Evolutionary conservation across 2,888 invertebrate species (phyloP).

Genomic region (Axea sp.): DNA sequence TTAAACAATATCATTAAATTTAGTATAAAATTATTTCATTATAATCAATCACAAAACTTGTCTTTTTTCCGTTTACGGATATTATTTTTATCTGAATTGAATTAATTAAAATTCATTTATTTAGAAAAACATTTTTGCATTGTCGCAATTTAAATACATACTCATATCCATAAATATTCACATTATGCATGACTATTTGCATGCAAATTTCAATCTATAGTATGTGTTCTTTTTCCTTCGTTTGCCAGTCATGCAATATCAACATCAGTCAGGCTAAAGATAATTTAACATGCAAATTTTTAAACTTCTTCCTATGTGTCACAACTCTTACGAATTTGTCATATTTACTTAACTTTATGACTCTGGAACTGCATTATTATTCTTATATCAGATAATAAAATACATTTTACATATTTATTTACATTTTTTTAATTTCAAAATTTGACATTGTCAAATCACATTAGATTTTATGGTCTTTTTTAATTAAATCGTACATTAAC

Average conservation of each 20-base stretch:
- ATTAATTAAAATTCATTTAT: conserved; percentile 17
- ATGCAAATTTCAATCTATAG: conserved; percentile 44
- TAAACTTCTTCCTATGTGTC: conserved; percentile 20
- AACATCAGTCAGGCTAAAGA: conserved; percentile 39
- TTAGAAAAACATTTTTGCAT: conserved; percentile 18
- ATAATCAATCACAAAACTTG: too few species aligned
- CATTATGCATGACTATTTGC: conserved; percentile 32
- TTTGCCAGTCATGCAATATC: conserved; percentile 36
- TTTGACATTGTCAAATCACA: too few species aligned
- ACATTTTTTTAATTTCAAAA: too few species aligned
- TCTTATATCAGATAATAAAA: not conserved
- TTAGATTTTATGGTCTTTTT: too few species aligned
- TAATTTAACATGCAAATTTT: conserved; percentile 38
- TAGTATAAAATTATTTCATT: too few species aligned
- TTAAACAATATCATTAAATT: too few species aligned
- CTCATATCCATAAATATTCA: conserved; percentile 31
- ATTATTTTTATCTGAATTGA: too few species aligned
- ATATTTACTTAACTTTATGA: conserved; percentile 22
- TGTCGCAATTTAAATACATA: conserved; percentile 14
- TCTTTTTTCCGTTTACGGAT: too few species aligned
- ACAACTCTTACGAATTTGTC: conserved; percentile 43
- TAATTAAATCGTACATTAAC: too few species aligned
- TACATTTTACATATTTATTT: not conserved
- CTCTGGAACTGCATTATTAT: conserved; percentile 8
- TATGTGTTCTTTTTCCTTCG: conserved; percentile 30